phyloP scores from a whole-genome alignment of 92 coral and sea anemone species.

The Paragorgia papillata region DNA sequence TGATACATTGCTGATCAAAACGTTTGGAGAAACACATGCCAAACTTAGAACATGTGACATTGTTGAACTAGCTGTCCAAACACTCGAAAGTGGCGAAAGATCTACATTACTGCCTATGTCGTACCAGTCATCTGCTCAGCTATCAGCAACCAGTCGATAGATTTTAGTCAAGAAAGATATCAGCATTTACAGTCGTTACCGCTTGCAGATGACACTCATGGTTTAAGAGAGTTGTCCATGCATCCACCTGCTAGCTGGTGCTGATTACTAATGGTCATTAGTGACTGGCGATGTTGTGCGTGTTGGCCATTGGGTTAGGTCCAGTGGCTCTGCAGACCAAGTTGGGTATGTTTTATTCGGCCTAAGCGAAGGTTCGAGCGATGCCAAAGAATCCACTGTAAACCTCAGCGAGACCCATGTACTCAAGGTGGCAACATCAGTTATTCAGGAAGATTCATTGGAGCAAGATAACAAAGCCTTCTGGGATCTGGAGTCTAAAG shows the following conservation, averaged over 20 bases:
- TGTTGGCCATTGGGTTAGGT: not conserved
- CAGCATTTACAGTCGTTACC: slow-evolving; percentile 6
- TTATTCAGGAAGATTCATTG: not conserved
- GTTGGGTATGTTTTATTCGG: no score
- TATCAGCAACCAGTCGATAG: slow-evolving; percentile 41
- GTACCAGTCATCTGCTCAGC: slow-evolving; percentile 60
- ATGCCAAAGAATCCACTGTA: not conserved
- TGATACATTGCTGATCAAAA: no score
- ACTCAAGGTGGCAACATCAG: not conserved
- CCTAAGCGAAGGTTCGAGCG: not conserved
- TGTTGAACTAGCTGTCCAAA: no score
- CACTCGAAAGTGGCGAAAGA: no score
- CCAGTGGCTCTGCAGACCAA: slow-evolving; percentile 40
- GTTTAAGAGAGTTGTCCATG: not conserved
- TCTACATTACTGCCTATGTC: no score
- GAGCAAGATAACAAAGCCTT: slow-evolving; percentile 11
- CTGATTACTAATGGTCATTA: slow-evolving; percentile 42
- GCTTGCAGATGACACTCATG: slow-evolving; percentile 21
- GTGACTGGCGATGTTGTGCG: slow-evolving; percentile 10
- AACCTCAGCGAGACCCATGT: slow-evolving; percentile 6
- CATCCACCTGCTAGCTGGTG: slow-evolving; percentile 34
- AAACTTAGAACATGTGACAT: no score
- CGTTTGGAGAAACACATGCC: no score
- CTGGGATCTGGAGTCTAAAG: slow-evolving; percentile 64
- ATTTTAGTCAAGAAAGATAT: slow-evolving; percentile 15